Conservation (phyloP, 2,113 vertebrate genomes). For the Lagenorhynchus albirostris region DNA sequence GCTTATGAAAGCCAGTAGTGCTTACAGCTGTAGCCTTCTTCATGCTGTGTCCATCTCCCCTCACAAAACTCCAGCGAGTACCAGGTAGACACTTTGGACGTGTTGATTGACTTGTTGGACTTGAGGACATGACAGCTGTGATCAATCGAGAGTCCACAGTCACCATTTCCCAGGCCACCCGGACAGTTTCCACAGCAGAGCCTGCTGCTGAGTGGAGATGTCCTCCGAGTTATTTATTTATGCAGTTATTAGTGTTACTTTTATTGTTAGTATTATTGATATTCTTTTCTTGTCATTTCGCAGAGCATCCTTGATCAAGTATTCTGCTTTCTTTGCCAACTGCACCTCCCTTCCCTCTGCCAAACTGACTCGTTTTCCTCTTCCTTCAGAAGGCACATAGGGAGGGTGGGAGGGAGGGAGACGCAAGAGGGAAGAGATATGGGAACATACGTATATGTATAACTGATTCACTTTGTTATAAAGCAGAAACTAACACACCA, state of each 20-base stretch:
- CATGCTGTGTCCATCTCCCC: fast-evolving
- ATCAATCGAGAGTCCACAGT: not conserved
- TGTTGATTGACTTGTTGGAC: not conserved
- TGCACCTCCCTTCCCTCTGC: not conserved
- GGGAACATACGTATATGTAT: no score
- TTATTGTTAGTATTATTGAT: not conserved
- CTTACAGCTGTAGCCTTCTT: not conserved
- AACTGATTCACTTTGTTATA: no score
- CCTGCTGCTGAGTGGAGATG: not conserved
- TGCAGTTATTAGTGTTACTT: not conserved
- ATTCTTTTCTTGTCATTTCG: not conserved
- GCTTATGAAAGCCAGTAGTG: not conserved
- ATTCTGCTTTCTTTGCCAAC: not conserved
- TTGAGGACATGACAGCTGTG: not conserved
- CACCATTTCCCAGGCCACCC: not conserved
- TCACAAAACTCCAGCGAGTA: not conserved
- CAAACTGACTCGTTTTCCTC: not conserved
- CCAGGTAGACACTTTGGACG: not conserved
- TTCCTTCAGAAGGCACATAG: not conserved
- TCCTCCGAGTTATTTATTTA: slow-evolving; percentile 8
- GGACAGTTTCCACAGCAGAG: not conserved
- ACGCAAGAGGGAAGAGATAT: no score
- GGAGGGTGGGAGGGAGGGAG: no score
- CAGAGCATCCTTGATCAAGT: not conserved
- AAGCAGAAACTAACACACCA: no score